phyloP scores from a whole-genome alignment of 2,113 vertebrate species.

The Montifringilla adamsi region DNA sequence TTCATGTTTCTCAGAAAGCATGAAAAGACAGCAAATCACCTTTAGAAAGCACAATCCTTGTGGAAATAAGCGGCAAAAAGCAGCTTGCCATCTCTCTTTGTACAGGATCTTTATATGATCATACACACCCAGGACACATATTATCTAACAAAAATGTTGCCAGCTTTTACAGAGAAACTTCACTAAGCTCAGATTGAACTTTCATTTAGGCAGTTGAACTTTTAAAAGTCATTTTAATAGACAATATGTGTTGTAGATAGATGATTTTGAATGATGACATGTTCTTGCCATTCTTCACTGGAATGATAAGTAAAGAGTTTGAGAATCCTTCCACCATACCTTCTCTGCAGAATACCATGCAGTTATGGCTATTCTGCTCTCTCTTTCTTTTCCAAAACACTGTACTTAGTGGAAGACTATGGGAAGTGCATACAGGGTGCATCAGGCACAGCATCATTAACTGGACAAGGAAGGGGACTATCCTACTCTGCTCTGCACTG shows the following conservation, averaged over 20 bases:
- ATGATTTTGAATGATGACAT: not conserved
- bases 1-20: not conserved
- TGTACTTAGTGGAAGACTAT: not conserved
- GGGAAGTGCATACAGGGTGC: not conserved
- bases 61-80: not conserved
- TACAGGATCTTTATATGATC: not conserved
- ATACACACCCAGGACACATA: not conserved
- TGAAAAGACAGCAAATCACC: not conserved
- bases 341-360: not conserved
- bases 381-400: not conserved
- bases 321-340: not conserved
- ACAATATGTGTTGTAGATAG: not conserved
- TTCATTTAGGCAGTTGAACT: not conserved
- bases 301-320: not conserved
- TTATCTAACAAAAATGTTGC: not conserved
- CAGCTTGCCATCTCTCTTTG: not conserved
- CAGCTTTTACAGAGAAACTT: not conserved
- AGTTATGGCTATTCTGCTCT: not conserved
- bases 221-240: not conserved
- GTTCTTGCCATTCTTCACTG: not conserved
- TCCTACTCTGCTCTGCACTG: fast-evolving
- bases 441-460: not conserved
- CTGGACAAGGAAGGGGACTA: fast-evolving
- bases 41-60: not conserved
- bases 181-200: not conserved